phyloP scores from a whole-genome alignment of 1,140 invertebrate genomes.

The Platyscapa corneri region DNA sequence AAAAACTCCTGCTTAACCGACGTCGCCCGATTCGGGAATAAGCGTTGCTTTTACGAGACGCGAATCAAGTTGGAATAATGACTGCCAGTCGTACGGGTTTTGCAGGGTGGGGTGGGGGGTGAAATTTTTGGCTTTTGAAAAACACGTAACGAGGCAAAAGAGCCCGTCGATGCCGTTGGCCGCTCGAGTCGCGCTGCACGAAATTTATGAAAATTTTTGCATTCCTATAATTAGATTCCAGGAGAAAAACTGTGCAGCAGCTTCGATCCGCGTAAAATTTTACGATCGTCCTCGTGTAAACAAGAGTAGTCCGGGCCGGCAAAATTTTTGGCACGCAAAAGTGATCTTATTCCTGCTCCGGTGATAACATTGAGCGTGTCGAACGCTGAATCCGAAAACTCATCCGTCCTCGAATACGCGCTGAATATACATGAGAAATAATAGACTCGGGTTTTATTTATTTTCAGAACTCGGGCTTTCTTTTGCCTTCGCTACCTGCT shows the following conservation, averaged over 20 bases:
- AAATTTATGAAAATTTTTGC: slow-evolving; percentile 1
- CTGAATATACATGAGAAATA: slow-evolving; percentile 51
- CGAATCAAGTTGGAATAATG: no score
- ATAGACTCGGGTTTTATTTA: background rate
- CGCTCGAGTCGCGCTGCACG: background rate
- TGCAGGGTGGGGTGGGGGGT: no score
- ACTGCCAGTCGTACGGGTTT: no score
- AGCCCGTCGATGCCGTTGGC: background rate
- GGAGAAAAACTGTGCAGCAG: background rate
- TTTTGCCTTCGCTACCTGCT: background rate
- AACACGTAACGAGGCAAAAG: no score
- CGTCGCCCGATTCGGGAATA: background rate
- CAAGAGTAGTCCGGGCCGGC: background rate
- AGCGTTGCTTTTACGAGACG: no score
- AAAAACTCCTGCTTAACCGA: background rate
- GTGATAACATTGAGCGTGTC: no score
- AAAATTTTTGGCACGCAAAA: background rate
- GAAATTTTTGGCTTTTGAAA: no score
- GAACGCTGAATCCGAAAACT: slow-evolving; percentile 53
- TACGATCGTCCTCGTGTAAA: background rate
- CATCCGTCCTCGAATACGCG: slow-evolving; percentile 52
- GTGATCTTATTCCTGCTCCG: background rate
- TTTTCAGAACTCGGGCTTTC: background rate
- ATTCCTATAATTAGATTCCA: background rate
- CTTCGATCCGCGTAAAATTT: background rate